Evolutionary conservation across 1,140 invertebrate genomes (phyloP), one percentile per base, ranked within the genome.

Genomic region (Zophobas morio): DNA sequence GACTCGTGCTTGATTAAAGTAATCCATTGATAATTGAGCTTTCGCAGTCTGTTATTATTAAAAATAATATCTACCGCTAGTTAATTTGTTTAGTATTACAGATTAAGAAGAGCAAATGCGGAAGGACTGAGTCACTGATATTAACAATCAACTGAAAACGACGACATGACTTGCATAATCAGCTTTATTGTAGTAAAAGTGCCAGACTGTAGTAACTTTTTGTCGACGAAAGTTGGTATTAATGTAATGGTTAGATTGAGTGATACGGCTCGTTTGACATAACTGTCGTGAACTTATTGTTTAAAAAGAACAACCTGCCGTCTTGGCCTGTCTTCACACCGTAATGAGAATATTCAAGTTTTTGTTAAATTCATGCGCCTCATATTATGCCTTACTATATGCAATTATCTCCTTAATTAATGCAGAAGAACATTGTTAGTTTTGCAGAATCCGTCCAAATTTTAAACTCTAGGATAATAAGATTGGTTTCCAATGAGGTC

Each of bases 221-320:
- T 66, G 60, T 66, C 37, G 60, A 42, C 39, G 37, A 66, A 66
- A 66, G 60, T 46, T 20, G n/a, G 60, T 66, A 66, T 66, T 66
- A 66, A 33, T 66, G 33, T 66, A 66, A 66, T 66, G 60, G 39
- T 40, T 40, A 66, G 39, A 66, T 66, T 66, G 60, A 66, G 60
- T 66, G 60, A 66, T 66, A 66, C 60, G 60, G 60, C 60, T 66
- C 60, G 60, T 66, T 66, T 66, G 60, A 66, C 60, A 66, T 66
- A 66, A 66, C 60, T 66, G 60, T 66, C 39, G 40, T 42, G 35
- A n/a, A 66, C 60, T 66, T n/a, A 60, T 60, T 60, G 39, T 66
- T n/a, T 3, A 3, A 42, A 33, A 66, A 66, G 39, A 66, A 57
- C 32, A 57, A 20, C 54, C 35, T 20, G 37, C 42, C 33, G 60